These are phyloP conservation scores for Podotricha telesiphe DNA, from an alignment of 2,888 invertebrate species.

Conservation along the genomic window DNA sequence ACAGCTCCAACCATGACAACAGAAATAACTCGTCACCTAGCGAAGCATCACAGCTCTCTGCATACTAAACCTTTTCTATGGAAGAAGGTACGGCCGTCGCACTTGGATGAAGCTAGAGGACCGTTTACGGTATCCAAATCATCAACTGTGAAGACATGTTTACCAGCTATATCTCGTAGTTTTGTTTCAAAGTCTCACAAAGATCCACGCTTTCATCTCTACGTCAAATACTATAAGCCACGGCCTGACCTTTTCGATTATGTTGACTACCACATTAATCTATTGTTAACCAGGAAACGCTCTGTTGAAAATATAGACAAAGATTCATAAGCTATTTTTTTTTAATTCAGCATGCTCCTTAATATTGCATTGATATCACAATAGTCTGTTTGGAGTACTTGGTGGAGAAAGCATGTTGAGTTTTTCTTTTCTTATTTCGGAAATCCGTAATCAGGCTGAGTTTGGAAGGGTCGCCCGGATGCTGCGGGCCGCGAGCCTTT, in stretches of 20 bases:
- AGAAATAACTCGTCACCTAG: constrained; percentile 56
- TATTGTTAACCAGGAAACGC: constrained; percentile 61
- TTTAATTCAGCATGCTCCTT: constrained; percentile 42
- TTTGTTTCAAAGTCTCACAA: constrained; percentile 47
- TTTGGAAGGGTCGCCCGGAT: constrained; percentile 83
- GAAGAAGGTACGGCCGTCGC: constrained; percentile 59
- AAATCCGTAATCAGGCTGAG: constrained; percentile 84
- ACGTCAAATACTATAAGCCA: constrained; percentile 71
- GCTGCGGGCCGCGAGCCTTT: constrained; percentile 82
- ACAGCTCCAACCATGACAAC: constrained; percentile 55
- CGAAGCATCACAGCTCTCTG: constrained; percentile 62
- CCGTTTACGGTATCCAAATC: constrained; percentile 59
- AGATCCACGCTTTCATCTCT: constrained; percentile 73
- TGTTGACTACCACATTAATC: constrained; percentile 72
- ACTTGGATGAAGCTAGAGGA: constrained; percentile 56
- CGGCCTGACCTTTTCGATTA: constrained; percentile 73
- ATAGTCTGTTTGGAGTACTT: constrained; percentile 64
- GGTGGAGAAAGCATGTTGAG: constrained; percentile 49
- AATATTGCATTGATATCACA: constrained; percentile 53
- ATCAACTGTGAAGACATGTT: constrained; percentile 13
- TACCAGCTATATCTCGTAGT: constrained; percentile 58
- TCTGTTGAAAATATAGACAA: constrained; percentile 63
- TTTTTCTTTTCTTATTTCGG: constrained; percentile 78
- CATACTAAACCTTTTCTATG: constrained; percentile 75
- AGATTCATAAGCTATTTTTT: constrained; percentile 46